A percentile compares a stretch with the other conserved stretches of the same genome.
phyloP scores from a whole-genome alignment of 2,113 vertebrate species.

The Phocoena sinus region DNA sequence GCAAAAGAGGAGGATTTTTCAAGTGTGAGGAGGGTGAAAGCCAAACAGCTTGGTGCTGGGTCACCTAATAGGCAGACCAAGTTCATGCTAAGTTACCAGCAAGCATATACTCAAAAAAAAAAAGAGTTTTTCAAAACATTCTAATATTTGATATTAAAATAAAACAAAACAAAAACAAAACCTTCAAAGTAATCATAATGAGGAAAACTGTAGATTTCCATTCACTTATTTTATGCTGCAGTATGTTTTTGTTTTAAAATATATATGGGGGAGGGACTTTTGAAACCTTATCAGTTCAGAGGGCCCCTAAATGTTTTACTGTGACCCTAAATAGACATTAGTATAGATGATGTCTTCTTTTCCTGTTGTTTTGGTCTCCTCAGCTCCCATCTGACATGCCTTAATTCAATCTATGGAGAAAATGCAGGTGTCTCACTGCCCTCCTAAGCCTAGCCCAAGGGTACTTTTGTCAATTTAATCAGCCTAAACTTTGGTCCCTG shows the following conservation, averaged over 20 bases:
- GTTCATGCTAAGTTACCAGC: neutral
- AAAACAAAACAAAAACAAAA: neutral
- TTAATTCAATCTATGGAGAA: neutral
- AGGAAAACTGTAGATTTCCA: neutral
- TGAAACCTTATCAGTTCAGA: neutral
- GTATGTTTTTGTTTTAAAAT: neutral
- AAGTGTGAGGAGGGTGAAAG: neutral
- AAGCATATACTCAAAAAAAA: neutral
- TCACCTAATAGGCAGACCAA: neutral
- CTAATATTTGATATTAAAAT: neutral
- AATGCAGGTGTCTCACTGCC: neutral
- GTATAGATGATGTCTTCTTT: neutral
- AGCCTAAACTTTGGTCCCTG: neutral
- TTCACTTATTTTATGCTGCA: neutral
- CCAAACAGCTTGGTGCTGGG: too few species aligned
- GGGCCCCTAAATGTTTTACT: neutral
- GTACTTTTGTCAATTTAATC: neutral
- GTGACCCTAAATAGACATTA: neutral
- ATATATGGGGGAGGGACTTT: neutral
- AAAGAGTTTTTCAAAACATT: neutral
- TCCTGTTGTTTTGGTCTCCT: neutral
- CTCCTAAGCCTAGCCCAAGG: neutral
- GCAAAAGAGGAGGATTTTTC: neutral
- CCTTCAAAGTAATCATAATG: neutral
- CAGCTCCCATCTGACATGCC: neutral